Conservation (phyloP, 2,888 invertebrate species). For the Lithophane ornitopus region DNA sequence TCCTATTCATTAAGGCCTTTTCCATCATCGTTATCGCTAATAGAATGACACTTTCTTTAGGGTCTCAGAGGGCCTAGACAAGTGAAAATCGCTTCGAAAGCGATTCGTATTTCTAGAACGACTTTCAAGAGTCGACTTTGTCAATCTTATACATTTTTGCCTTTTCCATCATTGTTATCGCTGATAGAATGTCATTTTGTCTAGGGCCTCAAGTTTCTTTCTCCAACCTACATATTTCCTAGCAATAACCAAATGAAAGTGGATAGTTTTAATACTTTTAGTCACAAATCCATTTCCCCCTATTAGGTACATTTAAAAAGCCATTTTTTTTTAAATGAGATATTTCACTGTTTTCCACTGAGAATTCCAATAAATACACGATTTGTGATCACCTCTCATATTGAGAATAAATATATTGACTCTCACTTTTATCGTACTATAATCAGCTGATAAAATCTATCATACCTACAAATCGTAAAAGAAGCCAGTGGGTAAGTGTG, state of each 20-base stretch:
- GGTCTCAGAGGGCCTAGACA: too few relatives aligned
- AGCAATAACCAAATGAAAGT: background rate
- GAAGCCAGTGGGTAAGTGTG: conserved; percentile 33
- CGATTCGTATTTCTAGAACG: too few relatives aligned
- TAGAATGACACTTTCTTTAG: too few relatives aligned
- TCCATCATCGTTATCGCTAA: too few relatives aligned
- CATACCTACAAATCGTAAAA: background rate
- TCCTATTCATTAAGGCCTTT: too few relatives aligned
- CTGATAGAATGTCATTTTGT: too few relatives aligned
- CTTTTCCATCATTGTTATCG: too few relatives aligned
- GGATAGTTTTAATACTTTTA: background rate
- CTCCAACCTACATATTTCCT: background rate
- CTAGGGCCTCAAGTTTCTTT: background rate
- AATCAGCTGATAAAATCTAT: background rate
- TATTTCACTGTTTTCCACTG: background rate
- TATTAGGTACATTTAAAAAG: background rate
- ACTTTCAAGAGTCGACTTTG: too few relatives aligned
- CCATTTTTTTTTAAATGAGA: too few relatives aligned
- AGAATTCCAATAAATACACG: background rate
- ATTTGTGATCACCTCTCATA: background rate
- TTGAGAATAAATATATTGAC: background rate
- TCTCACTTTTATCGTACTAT: conserved; percentile 3
- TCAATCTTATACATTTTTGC: too few relatives aligned
- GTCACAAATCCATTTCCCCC: background rate
- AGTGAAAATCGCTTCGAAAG: too few relatives aligned